Conservation (phyloP, 2,888 invertebrate species). For the Hyposoter didymator region DNA sequence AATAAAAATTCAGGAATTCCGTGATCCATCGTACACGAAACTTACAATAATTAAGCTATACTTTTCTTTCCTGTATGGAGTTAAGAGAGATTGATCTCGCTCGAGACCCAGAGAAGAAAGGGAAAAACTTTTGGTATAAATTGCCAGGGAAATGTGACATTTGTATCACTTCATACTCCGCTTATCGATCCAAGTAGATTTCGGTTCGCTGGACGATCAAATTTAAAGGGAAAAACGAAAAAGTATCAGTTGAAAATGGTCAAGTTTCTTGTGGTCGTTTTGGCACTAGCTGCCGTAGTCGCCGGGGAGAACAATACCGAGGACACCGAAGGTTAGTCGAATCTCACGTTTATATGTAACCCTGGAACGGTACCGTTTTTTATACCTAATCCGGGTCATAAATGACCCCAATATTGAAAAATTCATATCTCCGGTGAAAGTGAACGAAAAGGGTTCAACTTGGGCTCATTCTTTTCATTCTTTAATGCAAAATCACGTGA, state of each 20-base stretch:
- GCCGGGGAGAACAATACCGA: constrained; percentile 9
- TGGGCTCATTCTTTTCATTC: no score
- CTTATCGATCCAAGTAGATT: background rate
- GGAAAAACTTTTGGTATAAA: constrained; percentile 30
- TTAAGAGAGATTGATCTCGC: background rate
- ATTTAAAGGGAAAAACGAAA: background rate
- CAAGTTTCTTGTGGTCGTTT: constrained; percentile 40
- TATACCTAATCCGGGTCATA: no score
- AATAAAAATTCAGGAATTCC: constrained; percentile 16
- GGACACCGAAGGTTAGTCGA: background rate
- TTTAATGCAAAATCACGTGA: no score
- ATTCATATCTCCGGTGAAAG: no score
- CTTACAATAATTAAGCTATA: background rate
- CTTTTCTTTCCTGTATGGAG: background rate
- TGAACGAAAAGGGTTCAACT: no score
- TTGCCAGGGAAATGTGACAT: background rate
- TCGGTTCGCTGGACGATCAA: background rate
- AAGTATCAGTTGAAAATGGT: constrained; percentile 17
- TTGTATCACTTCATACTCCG: constrained; percentile 7
- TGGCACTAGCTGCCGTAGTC: constrained; percentile 5
- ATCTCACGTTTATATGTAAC: no score
- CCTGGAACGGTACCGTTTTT: no score
- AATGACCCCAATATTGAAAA: no score
- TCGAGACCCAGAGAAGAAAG: background rate
- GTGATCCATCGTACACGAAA: background rate